Base-by-base conservation (phyloP, 2,113 vertebrate species). In the Muscicapa adusta region DNA sequence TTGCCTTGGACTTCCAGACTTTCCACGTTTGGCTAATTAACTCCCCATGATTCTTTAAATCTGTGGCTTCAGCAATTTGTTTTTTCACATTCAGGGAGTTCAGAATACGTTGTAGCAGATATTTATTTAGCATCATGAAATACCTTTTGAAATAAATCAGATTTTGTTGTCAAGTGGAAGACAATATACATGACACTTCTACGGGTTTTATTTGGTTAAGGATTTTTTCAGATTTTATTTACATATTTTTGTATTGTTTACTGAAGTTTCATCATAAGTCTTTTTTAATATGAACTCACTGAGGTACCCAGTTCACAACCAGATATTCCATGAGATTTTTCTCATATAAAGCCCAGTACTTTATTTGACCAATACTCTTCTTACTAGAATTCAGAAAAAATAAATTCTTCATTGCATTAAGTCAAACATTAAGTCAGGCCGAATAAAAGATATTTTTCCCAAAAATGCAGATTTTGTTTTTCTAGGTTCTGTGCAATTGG, bases 291-390 rank as follows among this genome's bases (percentile, higher is more conserved):
- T 25, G 31, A 20, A n/a, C n/a, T 58, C 43, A 47, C 8, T 48
- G 8, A 61, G 3, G 2, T 50, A 38, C 2, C 9, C 13, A 25
- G 7, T 33, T 77, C 14, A 36, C 1, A 2, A 14, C 5, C 12
- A 62, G 22, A 66, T 81, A 50, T 48, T 92, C 12, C 14, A 36
- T 34, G 8, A 70, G 3, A 50, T 43, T 77, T 88, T 1, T 60
- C 7, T 51, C 33, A 12, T 63, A 29, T 23, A 20, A 67, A 63
- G 17, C 10, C 3, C 3, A 36, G 10, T 63, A 38, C 0, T 14
- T 70, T 79, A 71, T 5, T 83, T 40, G 6, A 56, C 5, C 12
- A 47, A 31, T 67, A 53, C 1, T 29, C 1, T 40, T 72, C 14
- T 50, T 53, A 56, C 13, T 6, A 48, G 12, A 53, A 57, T 65